A percentile compares a stretch with the other conserved stretches of the same genome.
Conservation (phyloP, 2,113 vertebrate species). For the Brachyhypopomus occidentalis region DNA sequence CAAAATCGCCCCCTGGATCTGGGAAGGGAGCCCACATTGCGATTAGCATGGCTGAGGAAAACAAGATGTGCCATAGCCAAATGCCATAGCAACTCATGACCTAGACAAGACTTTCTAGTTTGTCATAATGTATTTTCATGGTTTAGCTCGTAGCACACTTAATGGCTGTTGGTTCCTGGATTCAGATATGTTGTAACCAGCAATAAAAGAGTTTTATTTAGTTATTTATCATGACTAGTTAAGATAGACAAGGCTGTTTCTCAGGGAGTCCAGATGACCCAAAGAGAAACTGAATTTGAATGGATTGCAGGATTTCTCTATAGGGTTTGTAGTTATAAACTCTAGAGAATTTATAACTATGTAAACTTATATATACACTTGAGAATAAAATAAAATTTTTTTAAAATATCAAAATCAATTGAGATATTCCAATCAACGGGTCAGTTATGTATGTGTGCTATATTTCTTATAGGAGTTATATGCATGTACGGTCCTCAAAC, state of each 20-base stretch:
- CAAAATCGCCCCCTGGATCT: conserved; percentile 80
- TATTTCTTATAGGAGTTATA: too few relatives aligned
- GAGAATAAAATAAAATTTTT: not conserved
- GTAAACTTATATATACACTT: too few relatives aligned
- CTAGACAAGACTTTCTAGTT: not conserved
- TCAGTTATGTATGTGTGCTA: too few relatives aligned
- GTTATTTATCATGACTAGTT: too few relatives aligned
- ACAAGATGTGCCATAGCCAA: not conserved
- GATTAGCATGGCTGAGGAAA: not conserved
- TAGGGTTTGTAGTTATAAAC: too few relatives aligned
- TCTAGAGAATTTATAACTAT: too few relatives aligned
- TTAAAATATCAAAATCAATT: not conserved
- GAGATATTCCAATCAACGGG: not conserved
- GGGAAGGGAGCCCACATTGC: conserved; percentile 28
- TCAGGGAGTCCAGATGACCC: not conserved
- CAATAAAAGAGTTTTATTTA: too few relatives aligned
- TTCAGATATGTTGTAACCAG: not conserved
- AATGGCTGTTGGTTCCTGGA: too few relatives aligned
- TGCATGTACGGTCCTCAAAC: too few relatives aligned
- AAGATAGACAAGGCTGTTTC: not conserved
- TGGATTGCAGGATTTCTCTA: too few relatives aligned
- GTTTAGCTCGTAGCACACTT: too few relatives aligned
- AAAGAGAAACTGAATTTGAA: not conserved
- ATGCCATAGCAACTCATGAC: not conserved
- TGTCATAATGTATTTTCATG: not conserved